A percentile compares a stretch with the other conserved stretches of the same genome.
Evolutionary conservation across 2,888 invertebrate genomes (phyloP).

Genomic region (Craniophora ligustri): DNA sequence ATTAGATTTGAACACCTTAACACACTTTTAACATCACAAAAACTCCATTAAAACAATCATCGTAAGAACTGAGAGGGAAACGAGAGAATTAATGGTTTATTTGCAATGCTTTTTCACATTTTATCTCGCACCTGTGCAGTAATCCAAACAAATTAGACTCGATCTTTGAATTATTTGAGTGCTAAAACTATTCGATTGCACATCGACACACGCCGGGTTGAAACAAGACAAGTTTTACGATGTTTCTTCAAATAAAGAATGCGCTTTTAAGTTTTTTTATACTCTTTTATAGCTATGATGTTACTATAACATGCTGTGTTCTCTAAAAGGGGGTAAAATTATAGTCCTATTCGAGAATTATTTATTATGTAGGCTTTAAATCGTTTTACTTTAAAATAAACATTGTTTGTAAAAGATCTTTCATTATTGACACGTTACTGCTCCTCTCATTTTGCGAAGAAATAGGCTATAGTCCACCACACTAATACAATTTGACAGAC

Average conservation of each 20-base stretch:
- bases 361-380: no score
- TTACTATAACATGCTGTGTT: no score
- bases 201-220: neutral
- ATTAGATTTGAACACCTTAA: no score
- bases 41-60: slow-evolving; percentile 18
- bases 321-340: no score
- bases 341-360: no score
- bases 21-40: neutral
- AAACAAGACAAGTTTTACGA: neutral
- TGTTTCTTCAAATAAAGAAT: neutral
- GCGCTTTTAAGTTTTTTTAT: neutral
- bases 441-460: no score
- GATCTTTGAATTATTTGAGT: slow-evolving; percentile 14
- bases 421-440: no score
- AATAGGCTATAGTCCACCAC: no score
- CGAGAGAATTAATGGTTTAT: slow-evolving; percentile 37
- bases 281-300: no score
- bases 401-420: no score
- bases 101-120: slow-evolving; percentile 28
- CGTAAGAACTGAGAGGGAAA: slow-evolving; percentile 17
- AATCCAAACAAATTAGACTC: slow-evolving; percentile 41
- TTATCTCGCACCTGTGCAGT: slow-evolving; percentile 37
- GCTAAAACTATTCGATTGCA: slow-evolving; percentile 9
- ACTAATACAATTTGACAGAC: no score
- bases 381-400: no score